Conservation (phyloP, 2,888 invertebrate genomes). For the Trachelus stipa region DNA sequence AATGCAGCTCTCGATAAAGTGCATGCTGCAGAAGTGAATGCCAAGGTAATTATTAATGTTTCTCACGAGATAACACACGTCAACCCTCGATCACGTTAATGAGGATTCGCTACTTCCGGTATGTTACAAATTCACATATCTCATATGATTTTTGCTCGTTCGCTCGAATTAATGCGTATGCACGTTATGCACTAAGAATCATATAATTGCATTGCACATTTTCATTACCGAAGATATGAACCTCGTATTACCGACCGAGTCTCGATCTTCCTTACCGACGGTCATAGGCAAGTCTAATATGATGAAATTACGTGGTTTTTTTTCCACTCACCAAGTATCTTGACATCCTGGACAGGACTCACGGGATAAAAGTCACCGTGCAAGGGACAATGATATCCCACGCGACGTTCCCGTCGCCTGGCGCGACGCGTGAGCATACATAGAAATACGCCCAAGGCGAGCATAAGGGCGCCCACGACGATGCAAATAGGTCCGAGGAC, state of each 20-base stretch:
- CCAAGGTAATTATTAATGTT: neutral
- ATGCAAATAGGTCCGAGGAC: slow-evolving; percentile 81
- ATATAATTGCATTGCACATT: neutral
- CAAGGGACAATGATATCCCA: slow-evolving; percentile 82
- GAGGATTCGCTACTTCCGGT: neutral
- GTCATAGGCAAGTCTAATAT: neutral
- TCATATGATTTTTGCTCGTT: neutral
- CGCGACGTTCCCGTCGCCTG: slow-evolving; percentile 74
- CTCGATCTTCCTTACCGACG: neutral
- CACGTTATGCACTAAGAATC: neutral
- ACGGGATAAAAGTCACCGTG: slow-evolving; percentile 84
- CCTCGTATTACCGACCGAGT: neutral
- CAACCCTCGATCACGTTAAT: neutral
- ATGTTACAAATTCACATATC: neutral
- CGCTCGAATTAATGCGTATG: neutral
- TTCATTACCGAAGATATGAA: neutral
- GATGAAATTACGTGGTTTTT: neutral
- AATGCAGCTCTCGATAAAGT: neutral
- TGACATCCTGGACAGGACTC: slow-evolving; percentile 71
- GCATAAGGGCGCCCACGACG: slow-evolving; percentile 80
- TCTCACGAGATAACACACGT: neutral
- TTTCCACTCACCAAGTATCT: slow-evolving; percentile 54
- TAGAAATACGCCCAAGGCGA: slow-evolving; percentile 74
- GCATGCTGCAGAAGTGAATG: neutral
- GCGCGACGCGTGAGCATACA: slow-evolving; percentile 78